phyloP scores from a whole-genome alignment of 2,888 invertebrate genomes.

The Parochlus steinenii region DNA sequence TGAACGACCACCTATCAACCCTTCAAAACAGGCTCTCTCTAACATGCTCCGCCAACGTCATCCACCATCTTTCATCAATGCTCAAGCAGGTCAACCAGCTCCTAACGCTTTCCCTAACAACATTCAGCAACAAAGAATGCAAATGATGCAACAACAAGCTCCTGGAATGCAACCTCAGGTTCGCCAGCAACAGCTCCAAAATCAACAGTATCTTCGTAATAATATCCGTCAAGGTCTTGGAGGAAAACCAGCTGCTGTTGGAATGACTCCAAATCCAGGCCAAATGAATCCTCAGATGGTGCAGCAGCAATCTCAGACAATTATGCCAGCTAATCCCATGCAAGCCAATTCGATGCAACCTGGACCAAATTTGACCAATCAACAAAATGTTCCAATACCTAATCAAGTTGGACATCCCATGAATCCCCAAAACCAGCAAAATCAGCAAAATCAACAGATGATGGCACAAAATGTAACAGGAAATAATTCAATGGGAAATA shows the following conservation, averaged over 20 bases:
- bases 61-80: conserved; percentile 29
- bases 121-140: conserved; percentile 22
- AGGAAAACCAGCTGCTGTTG: background rate
- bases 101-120: conserved; percentile 20
- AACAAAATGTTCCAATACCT: conserved; percentile 30
- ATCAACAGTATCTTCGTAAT: conserved; percentile 17
- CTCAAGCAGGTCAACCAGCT: conserved; percentile 25
- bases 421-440: conserved; percentile 23
- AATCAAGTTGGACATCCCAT: conserved; percentile 30
- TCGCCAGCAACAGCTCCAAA: conserved; percentile 27
- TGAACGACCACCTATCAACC: conserved; percentile 37
- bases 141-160: conserved; percentile 28
- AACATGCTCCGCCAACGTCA: conserved; percentile 68
- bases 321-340: conserved; percentile 21
- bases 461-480: conserved; percentile 17
- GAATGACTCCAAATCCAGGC: conserved; percentile 13
- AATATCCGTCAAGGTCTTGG: conserved; percentile 8
- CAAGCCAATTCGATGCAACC: conserved; percentile 17
- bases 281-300: conserved; percentile 19
- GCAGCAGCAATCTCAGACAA: conserved; percentile 20
- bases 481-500: conserved; percentile 14
- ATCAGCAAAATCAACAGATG: conserved; percentile 17
- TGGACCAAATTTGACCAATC: conserved; percentile 31
- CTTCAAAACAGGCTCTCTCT: conserved; percentile 71
- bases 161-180: conserved; percentile 21